Percentiles rank a stretch among this genome's conserved stretches.
phyloP scores from a whole-genome alignment of 2,888 invertebrate genomes.

The Eilema sororculum region DNA sequence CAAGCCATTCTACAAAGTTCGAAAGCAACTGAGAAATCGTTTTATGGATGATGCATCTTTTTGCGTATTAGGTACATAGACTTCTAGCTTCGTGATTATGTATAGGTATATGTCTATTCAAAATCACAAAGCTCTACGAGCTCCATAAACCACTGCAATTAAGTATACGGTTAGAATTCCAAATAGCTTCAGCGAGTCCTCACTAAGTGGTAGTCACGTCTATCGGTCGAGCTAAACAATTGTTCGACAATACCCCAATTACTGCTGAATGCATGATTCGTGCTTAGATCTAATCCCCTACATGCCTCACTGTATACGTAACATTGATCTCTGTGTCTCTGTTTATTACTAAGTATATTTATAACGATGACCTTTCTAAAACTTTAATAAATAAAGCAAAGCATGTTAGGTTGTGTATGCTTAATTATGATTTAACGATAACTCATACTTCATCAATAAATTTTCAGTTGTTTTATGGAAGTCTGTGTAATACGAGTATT shows the following conservation, averaged over 20 bases:
- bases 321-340: not conserved
- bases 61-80: not conserved
- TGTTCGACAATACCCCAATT: constrained; percentile 7
- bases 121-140: not conserved
- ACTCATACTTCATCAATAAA: too few species aligned
- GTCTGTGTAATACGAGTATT: too few species aligned
- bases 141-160: not conserved
- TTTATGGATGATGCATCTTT: not conserved
- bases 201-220: not conserved
- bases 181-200: not conserved
- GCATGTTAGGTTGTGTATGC: too few species aligned
- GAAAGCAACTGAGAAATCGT: too few species aligned
- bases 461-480: not conserved
- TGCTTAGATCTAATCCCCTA: constrained; percentile 9
- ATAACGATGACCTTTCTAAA: not conserved
- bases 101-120: too few species aligned
- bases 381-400: too few species aligned
- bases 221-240: constrained; percentile 11
- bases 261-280: constrained; percentile 5
- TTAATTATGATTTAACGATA: too few species aligned
- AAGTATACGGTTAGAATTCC: constrained; percentile 5
- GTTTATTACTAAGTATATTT: not conserved
- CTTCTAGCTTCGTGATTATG: too few species aligned
- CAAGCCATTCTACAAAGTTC: too few species aligned
- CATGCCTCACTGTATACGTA: not conserved